Base-by-base conservation (phyloP, 2,888 invertebrate species). In the Luperina testacea region DNA sequence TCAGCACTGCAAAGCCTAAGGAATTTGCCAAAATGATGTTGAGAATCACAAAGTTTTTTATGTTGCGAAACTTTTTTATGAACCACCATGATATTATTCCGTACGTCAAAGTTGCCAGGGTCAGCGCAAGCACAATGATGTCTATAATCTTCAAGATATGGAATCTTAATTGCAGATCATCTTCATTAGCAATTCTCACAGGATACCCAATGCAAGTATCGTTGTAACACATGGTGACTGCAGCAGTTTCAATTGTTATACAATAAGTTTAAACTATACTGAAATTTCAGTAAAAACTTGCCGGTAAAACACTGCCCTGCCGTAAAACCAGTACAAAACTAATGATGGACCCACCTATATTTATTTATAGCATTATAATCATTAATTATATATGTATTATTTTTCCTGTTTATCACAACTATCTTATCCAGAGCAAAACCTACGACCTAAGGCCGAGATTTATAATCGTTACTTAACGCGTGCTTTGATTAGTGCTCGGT, bases 331-430 rank as follows among this genome's bases (percentile, higher is more conserved):
- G n/a, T 9, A 42, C 42, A 2, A 67, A 67, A 67, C 42, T n/a
- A 42, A 67, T 42, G 42, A 42, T 42, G n/a, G 5, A 27, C 61
- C 61, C 61, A 32, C 1, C 9, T 17, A 42, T 17, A 42, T 67
- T n/a, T 24, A 65, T 20, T 65, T 38, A 65, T 15, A 42, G 17
- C n/a, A 38, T n/a, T 15, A n/a, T n/a, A 11, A 67, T 42, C 8
- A n/a, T n/a, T n/a, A 27, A 61, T 61, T 61, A 15, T 8, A 61
- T 17, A 27, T 2, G 27, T 17, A 17, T 27, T 27, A 27, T 17
- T 63, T 61, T 63, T 61, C 61, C 61, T 63, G 61, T 63, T 63
- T 32, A 63, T 63, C 61, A 63, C 17, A 32, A 27, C 8, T 63
- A 63, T 63, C 61, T 63, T 17, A 63, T 63, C 61, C 17, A 63